phyloP scores from a whole-genome alignment of 2,113 vertebrate species.

The Struthio camelus region DNA sequence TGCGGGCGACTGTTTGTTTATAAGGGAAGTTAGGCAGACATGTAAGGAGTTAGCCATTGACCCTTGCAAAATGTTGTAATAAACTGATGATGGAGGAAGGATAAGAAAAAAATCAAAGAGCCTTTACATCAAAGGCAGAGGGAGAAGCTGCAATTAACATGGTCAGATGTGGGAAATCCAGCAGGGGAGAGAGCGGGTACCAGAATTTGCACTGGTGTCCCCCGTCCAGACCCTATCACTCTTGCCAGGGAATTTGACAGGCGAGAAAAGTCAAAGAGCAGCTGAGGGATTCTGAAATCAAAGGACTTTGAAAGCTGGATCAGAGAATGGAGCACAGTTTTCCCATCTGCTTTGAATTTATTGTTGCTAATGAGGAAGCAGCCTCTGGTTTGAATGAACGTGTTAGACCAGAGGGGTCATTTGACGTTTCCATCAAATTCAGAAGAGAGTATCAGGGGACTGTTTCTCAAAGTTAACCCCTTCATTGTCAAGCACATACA shows the following conservation, averaged over 20 bases:
- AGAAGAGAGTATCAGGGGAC: background rate
- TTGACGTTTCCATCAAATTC: background rate
- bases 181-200: background rate
- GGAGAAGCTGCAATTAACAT: conserved; percentile 3
- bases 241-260: conserved; percentile 10
- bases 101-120: background rate
- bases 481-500: background rate
- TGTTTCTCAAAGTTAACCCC: background rate
- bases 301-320: conserved; percentile 31
- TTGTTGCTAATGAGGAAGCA: conserved; percentile 51
- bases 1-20: background rate
- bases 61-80: background rate
- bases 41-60: background rate
- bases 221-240: conserved; percentile 5
- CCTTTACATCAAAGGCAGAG: conserved; percentile 23
- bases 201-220: background rate
- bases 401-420: background rate
- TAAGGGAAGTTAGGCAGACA: background rate
- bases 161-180: background rate
- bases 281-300: conserved; percentile 13
- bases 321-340: background rate
- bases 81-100: background rate
- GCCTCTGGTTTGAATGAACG: background rate
- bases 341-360: conserved; percentile 60
- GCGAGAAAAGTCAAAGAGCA: conserved; percentile 11